Evolutionary conservation across 2,888 invertebrate genomes (phyloP), one percentile per base, ranked within the genome.

Genomic region (Balanococcus diminutus): DNA sequence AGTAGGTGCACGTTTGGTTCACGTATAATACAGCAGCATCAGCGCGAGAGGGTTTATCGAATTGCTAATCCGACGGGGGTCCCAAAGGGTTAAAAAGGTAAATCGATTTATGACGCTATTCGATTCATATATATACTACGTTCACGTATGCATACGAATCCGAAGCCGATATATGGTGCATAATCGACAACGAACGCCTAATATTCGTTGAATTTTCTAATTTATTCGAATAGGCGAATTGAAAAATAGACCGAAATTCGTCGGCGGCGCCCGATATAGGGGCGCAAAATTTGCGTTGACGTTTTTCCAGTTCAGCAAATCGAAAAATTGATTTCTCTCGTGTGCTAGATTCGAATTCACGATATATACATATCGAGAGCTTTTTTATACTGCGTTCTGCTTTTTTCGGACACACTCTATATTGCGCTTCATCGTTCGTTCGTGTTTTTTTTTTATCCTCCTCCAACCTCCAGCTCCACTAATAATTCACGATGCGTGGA

Each of bases 1-100:
- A 56, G 56, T 56, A 56, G n/a, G n/a, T n/a, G n/a, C n/a, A n/a
- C n/a, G n/a, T n/a, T n/a, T n/a, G n/a, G n/a, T n/a, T n/a, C 56
- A 56, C 56, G 56, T 19, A 42, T 56, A 39, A 39, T 39, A 39
- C 39, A 11, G 5, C 11, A 5, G 1, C 56, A 22, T n/a, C 5
- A 19, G 56, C 56, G 56, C 56, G 56, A 56, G 19, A 56, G 56
- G 56, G 56, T 56, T 56, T 56, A 56, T 56, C 56, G 56, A 56
- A 56, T 56, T 56, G 56, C 56, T 56, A 56, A 56, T 56, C 56
- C 56, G 19, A 56, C 9, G 56, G 56, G 56, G 56, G 56, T 56
- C 56, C 56, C 56, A 56, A 56, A 56, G 56, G 56, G 56, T 56
- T 56, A 56, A 56, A 56, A 56, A 56, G 56, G 56, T 56, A 56